Base-by-base conservation (phyloP, 2,797 vertebrate genomes). In the Diplodus puntazzo region DNA sequence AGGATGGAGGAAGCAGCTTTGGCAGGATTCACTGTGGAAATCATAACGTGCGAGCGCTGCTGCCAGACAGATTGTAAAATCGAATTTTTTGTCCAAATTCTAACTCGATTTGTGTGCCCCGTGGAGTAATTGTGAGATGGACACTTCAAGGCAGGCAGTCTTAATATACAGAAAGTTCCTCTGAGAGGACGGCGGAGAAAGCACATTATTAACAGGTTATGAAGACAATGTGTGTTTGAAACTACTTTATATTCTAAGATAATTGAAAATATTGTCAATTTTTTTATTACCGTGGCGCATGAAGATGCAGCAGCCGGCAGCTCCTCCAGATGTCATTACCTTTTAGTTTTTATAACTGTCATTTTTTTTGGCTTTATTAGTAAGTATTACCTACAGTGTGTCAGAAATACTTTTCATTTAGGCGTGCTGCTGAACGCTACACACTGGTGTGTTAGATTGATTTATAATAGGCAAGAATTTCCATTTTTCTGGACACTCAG, bases 161-260 rank as follows among this genome's bases (percentile, higher is more conserved):
- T 60, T 64, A 52, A 80, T 73, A 68, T 63, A 54, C 25, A 73
- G 67, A 65, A 30, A 63, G 39, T 45, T 39, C 42, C 48, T 65
- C 50, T 1, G 50, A 77, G 42, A 9, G 43, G 30, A 68, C 50
- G 0, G 57, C 39, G 46, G 13, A 50, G 49, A 75, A 11, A 71
- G 0, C 7, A 1, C 17, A 48, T 39, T n/a, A 39, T 3, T 34
- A 21, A 61, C 16, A 42, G 30, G 34, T 23, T 27, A 45, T 10
- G 20, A 46, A 53, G 43, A 57, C 7, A 57, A 58, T 17, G n/a
- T 12, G 34, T 10, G 34, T 39, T 39, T 39, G 34, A 39, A 9
- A 9, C 34, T 39, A 10, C 34, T 39, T 39, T 39, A 39, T 39
- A 39, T 39, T 39, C 34, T 39, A 10, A 39, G 34, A 39, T 10